These are phyloP conservation scores for Pituophis catenifer DNA, from an alignment of 2,113 vertebrate genomes.

Conservation along the genomic window DNA sequence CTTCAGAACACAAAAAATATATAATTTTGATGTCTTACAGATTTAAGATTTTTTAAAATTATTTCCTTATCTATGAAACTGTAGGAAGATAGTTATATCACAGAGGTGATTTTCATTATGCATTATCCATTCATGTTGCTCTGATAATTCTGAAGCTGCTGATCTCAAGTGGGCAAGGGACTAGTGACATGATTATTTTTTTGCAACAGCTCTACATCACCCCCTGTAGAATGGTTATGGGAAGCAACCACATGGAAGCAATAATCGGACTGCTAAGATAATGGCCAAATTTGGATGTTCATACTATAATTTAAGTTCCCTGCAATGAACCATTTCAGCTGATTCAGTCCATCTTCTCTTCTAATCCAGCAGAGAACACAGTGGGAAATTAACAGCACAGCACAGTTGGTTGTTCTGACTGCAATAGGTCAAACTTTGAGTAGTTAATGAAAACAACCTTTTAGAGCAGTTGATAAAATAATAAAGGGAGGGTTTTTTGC, in stretches of 20 bases:
- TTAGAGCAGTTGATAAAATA: background rate
- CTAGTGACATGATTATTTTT: background rate
- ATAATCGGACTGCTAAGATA: background rate
- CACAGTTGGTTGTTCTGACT: background rate
- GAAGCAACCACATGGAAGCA: background rate
- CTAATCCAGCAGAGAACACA: background rate
- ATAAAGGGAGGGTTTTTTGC: too few species aligned
- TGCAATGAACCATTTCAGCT: background rate
- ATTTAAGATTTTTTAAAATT: background rate
- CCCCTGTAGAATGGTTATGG: background rate
- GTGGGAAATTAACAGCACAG: background rate
- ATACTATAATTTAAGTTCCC: too few species aligned
- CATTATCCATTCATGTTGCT: background rate
- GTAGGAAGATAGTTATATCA: background rate
- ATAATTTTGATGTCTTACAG: slow-evolving; percentile 4
- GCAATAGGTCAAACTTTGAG: background rate
- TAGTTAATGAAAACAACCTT: background rate
- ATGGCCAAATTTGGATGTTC: background rate
- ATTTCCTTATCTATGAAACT: background rate
- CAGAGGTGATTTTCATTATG: background rate
- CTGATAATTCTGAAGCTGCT: background rate
- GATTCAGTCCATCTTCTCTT: background rate
- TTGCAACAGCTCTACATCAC: background rate
- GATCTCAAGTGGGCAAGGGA: background rate
- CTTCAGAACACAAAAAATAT: background rate